Percentiles rank a stretch among this genome's conserved stretches.
Evolutionary conservation across 2,797 vertebrate genomes (phyloP).

Genomic region (Sparus aurata): DNA sequence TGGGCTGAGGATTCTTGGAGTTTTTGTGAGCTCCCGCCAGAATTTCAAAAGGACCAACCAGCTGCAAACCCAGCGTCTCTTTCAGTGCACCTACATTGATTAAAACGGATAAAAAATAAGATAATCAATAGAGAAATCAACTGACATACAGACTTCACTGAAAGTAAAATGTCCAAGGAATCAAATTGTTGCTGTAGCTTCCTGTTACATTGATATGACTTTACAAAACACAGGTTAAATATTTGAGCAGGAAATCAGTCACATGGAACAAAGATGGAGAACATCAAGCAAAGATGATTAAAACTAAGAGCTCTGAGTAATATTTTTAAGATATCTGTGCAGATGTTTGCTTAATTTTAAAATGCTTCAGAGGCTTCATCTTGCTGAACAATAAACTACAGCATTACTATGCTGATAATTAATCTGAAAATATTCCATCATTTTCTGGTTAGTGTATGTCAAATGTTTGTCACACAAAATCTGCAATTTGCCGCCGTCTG

Average conservation of each 20-base stretch:
- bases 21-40: slow-evolving; percentile 91
- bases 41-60: slow-evolving; percentile 96
- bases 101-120: background rate
- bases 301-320: background rate
- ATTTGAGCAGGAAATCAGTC: background rate
- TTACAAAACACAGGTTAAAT: background rate
- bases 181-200: background rate
- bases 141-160: background rate
- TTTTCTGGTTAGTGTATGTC: background rate
- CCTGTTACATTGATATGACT: background rate
- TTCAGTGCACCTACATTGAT: slow-evolving; percentile 86
- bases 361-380: background rate
- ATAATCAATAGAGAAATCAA: background rate
- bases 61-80: slow-evolving; percentile 88
- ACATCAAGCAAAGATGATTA: background rate
- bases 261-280: background rate
- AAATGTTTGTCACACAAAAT: background rate
- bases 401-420: background rate
- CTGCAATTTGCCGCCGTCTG: background rate
- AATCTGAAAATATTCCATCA: background rate
- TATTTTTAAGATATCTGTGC: background rate
- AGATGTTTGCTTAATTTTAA: background rate
- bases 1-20: slow-evolving; percentile 81
- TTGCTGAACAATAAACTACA: background rate
- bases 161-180: background rate